A percentile compares a stretch with the other conserved stretches of the same genome.
Conservation (phyloP, 2,888 invertebrate species). For the Tryphoninae sp. region DNA sequence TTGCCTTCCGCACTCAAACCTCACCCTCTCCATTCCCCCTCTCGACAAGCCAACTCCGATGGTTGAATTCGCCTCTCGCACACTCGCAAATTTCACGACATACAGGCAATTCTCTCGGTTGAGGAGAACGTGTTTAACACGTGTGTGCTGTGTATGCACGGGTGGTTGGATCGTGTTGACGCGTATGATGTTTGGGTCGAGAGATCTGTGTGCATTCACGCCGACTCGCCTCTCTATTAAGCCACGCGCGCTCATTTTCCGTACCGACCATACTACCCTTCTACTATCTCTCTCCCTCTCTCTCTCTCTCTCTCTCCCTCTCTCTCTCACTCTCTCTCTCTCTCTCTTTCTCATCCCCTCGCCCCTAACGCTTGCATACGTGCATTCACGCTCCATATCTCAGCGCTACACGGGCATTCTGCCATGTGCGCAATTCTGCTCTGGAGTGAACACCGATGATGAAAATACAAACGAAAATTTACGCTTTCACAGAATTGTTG, state of each 20-base stretch:
- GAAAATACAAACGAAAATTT: slow-evolving; percentile 47
- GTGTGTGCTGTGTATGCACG: slow-evolving; percentile 1
- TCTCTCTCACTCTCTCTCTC: slow-evolving; percentile 6
- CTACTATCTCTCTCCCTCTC: slow-evolving; percentile 13
- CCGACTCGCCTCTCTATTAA: slow-evolving; percentile 71
- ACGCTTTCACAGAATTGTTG: slow-evolving; percentile 74
- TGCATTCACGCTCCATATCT: slow-evolving; percentile 52
- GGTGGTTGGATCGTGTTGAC: slow-evolving; percentile 11
- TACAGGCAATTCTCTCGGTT: slow-evolving; percentile 46
- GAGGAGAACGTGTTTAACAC: slow-evolving; percentile 24
- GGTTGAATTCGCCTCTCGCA: slow-evolving; percentile 33
- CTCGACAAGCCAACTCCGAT: slow-evolving; percentile 38
- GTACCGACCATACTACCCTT: slow-evolving; percentile 49
- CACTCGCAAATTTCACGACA: slow-evolving; percentile 14
- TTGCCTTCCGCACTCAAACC: slow-evolving; percentile 36
- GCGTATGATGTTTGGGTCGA: slow-evolving; percentile 27
- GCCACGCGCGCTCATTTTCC: slow-evolving; percentile 68
- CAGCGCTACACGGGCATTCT: slow-evolving; percentile 36
- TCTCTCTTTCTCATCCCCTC: slow-evolving; percentile 29
- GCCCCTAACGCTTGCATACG: slow-evolving; percentile 24
- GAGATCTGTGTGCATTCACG: slow-evolving; percentile 43
- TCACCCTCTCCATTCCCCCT: slow-evolving; percentile 25
- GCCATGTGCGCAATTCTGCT: slow-evolving; percentile 59
- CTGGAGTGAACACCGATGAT: slow-evolving; percentile 70
- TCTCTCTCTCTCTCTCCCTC: background rate